Base-by-base conservation (phyloP, 2,797 vertebrate species). In the Gymnoscopelus braueri region DNA sequence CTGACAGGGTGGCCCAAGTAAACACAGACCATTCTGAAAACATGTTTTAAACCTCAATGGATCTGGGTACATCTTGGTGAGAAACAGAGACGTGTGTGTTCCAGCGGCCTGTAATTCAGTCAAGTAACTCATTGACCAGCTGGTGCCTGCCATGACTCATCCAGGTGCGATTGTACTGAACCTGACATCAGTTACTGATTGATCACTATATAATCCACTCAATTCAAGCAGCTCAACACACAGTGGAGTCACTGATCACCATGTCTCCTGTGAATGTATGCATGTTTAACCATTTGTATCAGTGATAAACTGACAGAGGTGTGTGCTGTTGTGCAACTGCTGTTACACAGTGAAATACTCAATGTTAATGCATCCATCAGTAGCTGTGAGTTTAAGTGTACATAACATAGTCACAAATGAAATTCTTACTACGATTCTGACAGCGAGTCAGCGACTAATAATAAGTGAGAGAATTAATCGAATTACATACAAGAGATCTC, bases 91-190 rank as follows among this genome's bases (percentile, higher is more conserved):
- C 11, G 2, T 29, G 54, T 29, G 2, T 56, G 23, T 13, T 3
- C 39, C 39, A 39, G 35, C 7, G 35, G 5, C 35, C 35, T n/a
- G 49, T 12, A 15, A 51, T 13, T 58, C 13, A 32, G 5, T 39
- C 32, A 58, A 14, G 55, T 29, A 57, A 57, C 26, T 58, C 5
- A 58, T 50, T 57, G 50, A 52, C 26, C 14, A 58, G 35, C 48
- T 62, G 56, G 29, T 58, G 29, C 29, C 26, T 35, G 26, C 13
- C 13, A 23, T 75, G 72, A 78, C 70, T 76, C 64, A 78, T 56
- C 29, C 56, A 35, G 54, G 9, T 29, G 24, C 72, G 35, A 56
- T 10, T 19, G 15, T 15, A 62, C 32, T 62, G 39, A 48, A 69
- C 65, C 64, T 44, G 29, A 15, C 26, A 26, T 26, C 59, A 19